Evolutionary conservation across 2,888 invertebrate species (phyloP).

Genomic region (Spialia ferax): DNA sequence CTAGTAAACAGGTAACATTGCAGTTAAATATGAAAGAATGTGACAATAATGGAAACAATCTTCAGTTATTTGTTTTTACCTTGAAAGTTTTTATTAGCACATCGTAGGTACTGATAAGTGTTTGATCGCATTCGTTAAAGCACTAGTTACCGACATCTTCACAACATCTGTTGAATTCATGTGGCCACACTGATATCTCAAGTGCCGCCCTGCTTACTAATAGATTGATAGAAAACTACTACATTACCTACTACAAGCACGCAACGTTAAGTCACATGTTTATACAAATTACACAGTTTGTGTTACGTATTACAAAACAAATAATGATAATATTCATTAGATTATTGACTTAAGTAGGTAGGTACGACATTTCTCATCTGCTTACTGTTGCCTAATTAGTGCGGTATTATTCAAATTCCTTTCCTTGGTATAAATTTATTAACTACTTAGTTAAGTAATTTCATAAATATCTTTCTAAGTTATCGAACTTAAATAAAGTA

Average conservation of each 20-base stretch:
- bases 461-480: too few relatives aligned
- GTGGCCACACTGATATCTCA: neutral
- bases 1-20: neutral
- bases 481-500: too few relatives aligned
- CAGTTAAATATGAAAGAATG: too few relatives aligned
- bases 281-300: constrained; percentile 12
- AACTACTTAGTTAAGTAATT: too few relatives aligned
- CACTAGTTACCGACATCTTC: neutral
- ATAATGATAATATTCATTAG: neutral
- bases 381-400: constrained; percentile 4
- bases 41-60: too few relatives aligned
- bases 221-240: constrained; percentile 9
- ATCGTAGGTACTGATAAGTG: neutral
- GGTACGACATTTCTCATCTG: neutral
- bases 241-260: constrained; percentile 7
- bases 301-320: neutral
- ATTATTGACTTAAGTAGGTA: neutral
- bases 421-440: too few relatives aligned
- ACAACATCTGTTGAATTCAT: constrained; percentile 20
- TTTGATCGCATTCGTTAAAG: neutral
- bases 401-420: neutral
- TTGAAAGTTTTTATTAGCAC: neutral
- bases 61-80: too few relatives aligned
- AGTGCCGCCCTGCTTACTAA: constrained; percentile 9
- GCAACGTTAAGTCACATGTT: constrained; percentile 5